A percentile compares a stretch with the other conserved stretches of the same genome.
These are phyloP conservation scores for Sapayoa aenigma DNA, from an alignment of 2,113 vertebrate genomes.

Conservation along the genomic window DNA sequence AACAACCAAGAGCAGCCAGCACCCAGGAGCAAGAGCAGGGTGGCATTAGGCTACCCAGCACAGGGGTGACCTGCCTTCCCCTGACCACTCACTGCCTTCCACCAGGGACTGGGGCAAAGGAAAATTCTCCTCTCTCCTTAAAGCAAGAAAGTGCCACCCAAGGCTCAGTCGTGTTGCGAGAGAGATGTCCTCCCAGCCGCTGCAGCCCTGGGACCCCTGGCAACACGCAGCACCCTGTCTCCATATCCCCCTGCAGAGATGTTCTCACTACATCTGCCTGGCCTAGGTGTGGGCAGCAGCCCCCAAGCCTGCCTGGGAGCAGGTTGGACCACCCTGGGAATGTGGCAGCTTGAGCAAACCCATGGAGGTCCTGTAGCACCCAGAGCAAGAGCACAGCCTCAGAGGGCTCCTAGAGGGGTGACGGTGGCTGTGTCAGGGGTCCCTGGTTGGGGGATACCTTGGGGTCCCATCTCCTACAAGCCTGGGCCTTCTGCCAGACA, in stretches of 20 bases:
- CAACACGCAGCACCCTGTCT: neutral
- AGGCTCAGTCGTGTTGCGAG: accelerated
- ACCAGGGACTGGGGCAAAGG: neutral
- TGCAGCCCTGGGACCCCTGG: neutral
- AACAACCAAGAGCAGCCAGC: neutral
- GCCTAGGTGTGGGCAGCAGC: neutral
- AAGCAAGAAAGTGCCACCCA: neutral
- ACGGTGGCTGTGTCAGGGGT: accelerated
- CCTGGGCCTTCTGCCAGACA: neutral
- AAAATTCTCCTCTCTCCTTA: neutral
- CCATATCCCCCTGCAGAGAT: accelerated
- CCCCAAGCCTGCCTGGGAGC: neutral
- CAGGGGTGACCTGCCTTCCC: neutral
- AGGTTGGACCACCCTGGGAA: neutral
- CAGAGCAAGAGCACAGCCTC: neutral
- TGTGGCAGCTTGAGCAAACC: accelerated
- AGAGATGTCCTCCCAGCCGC: neutral
- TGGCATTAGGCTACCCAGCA: accelerated
- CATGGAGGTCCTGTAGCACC: neutral
- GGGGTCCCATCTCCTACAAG: neutral
- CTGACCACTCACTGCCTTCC: neutral
- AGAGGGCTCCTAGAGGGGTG: accelerated
- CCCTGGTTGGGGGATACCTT: accelerated
- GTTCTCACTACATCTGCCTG: neutral
- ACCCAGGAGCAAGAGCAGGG: neutral